Percentiles rank a stretch among this genome's conserved stretches.
Conservation (phyloP, 1,140 invertebrate genomes). For the Heliconius hewitsoni region DNA sequence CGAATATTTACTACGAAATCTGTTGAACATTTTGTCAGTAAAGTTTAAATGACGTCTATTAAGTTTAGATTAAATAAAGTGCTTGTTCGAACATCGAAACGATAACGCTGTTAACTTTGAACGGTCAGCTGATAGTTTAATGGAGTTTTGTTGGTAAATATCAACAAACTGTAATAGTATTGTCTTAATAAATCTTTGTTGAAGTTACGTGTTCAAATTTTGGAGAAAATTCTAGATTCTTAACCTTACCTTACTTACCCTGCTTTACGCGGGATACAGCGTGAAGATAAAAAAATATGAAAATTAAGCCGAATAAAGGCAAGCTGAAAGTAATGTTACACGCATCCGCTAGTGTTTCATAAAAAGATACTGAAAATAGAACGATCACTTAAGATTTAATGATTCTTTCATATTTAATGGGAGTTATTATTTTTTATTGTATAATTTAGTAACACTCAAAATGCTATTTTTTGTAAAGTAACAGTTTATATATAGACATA, state of each 20-base stretch:
- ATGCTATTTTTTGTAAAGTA: not conserved
- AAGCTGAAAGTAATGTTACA: not conserved
- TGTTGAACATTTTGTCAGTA: not conserved
- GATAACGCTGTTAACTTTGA: conserved; percentile 23
- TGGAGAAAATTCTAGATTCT: too few species aligned
- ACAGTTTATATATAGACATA: not conserved
- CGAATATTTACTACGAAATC: not conserved
- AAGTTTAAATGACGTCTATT: not conserved
- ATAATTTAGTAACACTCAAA: conserved; percentile 12
- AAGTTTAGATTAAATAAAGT: not conserved
- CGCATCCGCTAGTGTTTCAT: conserved; percentile 22
- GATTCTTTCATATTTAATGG: conserved; percentile 23
- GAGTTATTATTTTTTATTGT: conserved; percentile 8
- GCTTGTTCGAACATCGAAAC: conserved; percentile 1
- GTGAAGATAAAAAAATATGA: not conserved
- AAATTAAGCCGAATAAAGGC: not conserved
- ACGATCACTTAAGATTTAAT: conserved; percentile 30
- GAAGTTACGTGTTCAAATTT: too few species aligned
- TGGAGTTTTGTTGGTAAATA: conserved; percentile 6
- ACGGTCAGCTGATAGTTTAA: conserved; percentile 26
- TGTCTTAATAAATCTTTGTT: not conserved
- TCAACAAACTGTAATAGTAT: not conserved
- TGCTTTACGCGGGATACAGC: too few species aligned
- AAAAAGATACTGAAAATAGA: conserved; percentile 26
- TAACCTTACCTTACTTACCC: too few species aligned